Evolutionary conservation across 2,113 vertebrate species (phyloP).

Genomic region (Poicephalus meyeri): DNA sequence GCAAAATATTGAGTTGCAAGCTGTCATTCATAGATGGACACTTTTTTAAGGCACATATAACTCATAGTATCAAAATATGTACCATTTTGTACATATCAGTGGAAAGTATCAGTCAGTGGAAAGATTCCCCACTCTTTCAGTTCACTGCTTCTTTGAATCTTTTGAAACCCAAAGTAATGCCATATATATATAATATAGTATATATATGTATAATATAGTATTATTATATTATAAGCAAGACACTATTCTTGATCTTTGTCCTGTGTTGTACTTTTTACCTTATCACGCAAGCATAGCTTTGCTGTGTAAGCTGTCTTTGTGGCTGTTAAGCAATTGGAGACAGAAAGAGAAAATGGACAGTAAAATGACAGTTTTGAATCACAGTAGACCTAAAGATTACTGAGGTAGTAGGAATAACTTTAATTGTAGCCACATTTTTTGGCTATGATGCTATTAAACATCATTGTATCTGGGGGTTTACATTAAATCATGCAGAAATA

Average conservation of each 20-base stretch:
- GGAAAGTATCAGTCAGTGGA: neutral
- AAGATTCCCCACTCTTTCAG: neutral
- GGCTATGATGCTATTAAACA: neutral
- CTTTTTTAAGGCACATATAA: fast-evolving
- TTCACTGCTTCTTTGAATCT: neutral
- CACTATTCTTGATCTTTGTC: neutral
- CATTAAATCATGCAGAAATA: neutral
- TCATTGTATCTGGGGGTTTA: neutral
- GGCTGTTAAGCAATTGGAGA: neutral
- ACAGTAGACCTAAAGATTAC: neutral
- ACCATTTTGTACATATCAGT: neutral
- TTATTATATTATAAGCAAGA: neutral
- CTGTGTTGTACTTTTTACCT: neutral
- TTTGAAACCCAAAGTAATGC: neutral
- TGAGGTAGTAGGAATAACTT: neutral
- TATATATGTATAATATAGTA: neutral
- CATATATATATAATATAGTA: neutral
- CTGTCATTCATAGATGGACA: neutral
- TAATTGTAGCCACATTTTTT: neutral
- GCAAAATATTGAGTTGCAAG: neutral
- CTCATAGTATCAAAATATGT: neutral
- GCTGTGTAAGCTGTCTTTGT: neutral
- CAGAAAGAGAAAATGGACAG: neutral
- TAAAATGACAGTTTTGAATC: neutral
- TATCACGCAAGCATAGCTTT: neutral